Conservation (phyloP, 2,888 invertebrate species). For the Ceramica pisi region DNA sequence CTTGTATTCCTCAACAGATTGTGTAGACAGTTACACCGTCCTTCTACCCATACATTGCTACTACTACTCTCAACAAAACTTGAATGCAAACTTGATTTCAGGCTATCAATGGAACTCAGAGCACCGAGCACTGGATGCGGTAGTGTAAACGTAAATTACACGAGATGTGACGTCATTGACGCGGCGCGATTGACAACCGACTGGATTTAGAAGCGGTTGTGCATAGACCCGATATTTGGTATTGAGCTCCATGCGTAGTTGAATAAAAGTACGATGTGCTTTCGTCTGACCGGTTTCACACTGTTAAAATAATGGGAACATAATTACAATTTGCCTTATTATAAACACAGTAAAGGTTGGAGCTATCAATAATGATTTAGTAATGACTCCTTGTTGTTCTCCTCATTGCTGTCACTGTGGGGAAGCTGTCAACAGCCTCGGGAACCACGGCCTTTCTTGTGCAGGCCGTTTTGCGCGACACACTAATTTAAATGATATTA, state of each 20-base stretch:
- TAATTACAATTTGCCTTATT: no score
- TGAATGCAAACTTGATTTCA: constrained; percentile 42
- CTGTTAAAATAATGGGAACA: no score
- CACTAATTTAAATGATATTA: no score
- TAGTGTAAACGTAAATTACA: constrained; percentile 48
- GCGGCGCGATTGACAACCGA: constrained; percentile 14
- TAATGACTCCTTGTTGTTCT: no score
- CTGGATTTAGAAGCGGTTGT: neutral
- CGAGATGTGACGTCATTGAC: constrained; percentile 29
- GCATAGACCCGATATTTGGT: constrained; percentile 2
- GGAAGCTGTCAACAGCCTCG: no score
- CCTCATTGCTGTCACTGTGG: no score
- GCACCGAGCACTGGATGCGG: constrained; percentile 32
- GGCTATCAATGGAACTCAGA: constrained; percentile 38
- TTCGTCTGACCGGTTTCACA: neutral
- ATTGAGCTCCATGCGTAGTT: neutral
- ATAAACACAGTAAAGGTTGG: no score
- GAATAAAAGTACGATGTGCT: neutral
- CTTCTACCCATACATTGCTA: neutral
- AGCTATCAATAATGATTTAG: no score
- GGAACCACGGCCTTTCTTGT: no score
- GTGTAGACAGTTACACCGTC: neutral
- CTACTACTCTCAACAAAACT: constrained; percentile 27
- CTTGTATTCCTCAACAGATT: neutral
- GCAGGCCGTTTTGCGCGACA: no score